phyloP scores from a whole-genome alignment of 2,113 vertebrate genomes.

The Perca flavescens region DNA sequence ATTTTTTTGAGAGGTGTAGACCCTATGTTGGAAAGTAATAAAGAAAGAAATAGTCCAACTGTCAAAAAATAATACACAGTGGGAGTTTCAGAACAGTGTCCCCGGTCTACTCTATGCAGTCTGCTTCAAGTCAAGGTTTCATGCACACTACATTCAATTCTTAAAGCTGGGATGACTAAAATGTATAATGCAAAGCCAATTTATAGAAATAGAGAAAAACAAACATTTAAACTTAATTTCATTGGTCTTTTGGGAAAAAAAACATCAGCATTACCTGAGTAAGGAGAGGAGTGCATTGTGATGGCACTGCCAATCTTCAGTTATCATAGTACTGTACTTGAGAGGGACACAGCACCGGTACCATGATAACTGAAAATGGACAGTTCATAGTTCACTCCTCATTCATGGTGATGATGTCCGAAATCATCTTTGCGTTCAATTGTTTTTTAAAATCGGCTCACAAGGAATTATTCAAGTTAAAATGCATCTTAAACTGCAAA shows the following conservation, averaged over 20 bases:
- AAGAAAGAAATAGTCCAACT: neutral
- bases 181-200: neutral
- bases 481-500: neutral
- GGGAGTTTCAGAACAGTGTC: neutral
- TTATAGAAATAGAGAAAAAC: neutral
- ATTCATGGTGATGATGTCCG: neutral
- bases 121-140: neutral
- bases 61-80: neutral
- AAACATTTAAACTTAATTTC: neutral
- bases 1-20: constrained; percentile 6
- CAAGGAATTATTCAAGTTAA: neutral
- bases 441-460: accelerated
- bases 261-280: constrained; percentile 3
- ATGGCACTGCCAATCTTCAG: constrained; percentile 99
- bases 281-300: constrained; percentile 74
- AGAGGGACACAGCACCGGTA: constrained; percentile 98
- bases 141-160: neutral
- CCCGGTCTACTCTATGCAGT: neutral
- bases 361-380: constrained; percentile 99
- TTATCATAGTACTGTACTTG: constrained; percentile 99
- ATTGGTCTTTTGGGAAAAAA: neutral
- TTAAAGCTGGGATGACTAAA: neutral
- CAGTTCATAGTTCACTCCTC: constrained; percentile 88
- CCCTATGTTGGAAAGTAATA: neutral
- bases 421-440: neutral